These are phyloP conservation scores for Potamilus streckersoni DNA, from an alignment of 1,140 invertebrate genomes.

Conservation along the genomic window DNA sequence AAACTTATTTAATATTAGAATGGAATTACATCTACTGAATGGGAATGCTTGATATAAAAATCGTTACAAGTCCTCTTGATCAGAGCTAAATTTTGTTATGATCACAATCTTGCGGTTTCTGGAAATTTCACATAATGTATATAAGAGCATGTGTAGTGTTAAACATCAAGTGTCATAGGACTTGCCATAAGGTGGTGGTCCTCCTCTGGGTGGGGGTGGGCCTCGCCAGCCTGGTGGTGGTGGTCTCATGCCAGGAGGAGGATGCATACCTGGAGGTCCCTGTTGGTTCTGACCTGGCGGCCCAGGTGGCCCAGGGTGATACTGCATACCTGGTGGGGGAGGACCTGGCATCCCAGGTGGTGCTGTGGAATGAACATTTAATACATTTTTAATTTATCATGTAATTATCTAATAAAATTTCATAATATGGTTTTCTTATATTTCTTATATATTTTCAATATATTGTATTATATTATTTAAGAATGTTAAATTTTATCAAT, in stretches of 20 bases:
- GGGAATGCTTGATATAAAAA: neutral
- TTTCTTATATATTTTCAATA: too few species aligned
- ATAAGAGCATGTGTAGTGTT: too few species aligned
- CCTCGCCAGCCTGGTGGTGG: constrained; percentile 60
- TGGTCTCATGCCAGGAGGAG: constrained; percentile 67
- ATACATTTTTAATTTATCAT: neutral
- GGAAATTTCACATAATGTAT: neutral
- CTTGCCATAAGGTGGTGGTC: constrained; percentile 45
- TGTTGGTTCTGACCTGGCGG: constrained; percentile 3
- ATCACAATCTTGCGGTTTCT: neutral
- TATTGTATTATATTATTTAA: too few species aligned
- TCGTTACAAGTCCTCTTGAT: neutral
- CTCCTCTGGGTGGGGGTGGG: constrained; percentile 43
- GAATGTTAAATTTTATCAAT: too few species aligned
- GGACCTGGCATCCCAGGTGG: constrained; percentile 6
- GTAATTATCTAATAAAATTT: neutral
- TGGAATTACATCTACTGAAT: too few species aligned
- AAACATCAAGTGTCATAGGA: neutral
- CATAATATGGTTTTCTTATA: neutral
- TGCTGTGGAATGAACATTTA: neutral
- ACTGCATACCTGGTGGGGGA: constrained; percentile 2
- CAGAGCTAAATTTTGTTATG: neutral
- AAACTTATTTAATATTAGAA: too few species aligned
- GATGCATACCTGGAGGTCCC: constrained; percentile 38
- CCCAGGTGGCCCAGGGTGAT: neutral